Evolutionary conservation across 1,140 invertebrate genomes (phyloP), one percentile per base, ranked within the genome.

Genomic region (Trichoplusia ni): DNA sequence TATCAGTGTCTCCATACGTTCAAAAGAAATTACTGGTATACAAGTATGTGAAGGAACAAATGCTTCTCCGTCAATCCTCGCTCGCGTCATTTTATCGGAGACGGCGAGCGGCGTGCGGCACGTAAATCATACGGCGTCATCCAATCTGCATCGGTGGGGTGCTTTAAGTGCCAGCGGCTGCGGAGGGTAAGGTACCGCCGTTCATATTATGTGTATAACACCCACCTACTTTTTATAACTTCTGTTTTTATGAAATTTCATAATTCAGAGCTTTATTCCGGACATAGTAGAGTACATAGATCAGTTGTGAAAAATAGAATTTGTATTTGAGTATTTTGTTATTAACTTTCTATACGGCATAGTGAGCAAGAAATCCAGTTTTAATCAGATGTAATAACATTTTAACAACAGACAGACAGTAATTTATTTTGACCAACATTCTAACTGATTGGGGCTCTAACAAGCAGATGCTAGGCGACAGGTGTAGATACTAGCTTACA

Each of bases 81-180:
- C 14, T 14, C 42, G 54, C 23, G 21, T 58, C 54, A 46, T 54
- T 62, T 64, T 64, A 40, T 53, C 35, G 25, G 7, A 13, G 27
- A 33, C 5, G 19, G 37, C 46, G 18, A 37, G 29, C 19, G 37
- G 21, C 54, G 46, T 49, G 42, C 29, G 42, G 16, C 14, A 31
- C 27, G 31, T 68, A 68, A 63, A 68, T 68, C 66, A 68, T 54
- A 60, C 31, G 59, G 51, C 46, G 46, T 53, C 64, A 68, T 63
- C 60, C 49, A 68, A 56, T 63, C 59, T 63, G 51, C 62, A 64
- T 56, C 29, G 62, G 38, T 21, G 25, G 58, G 19, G 27, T 16
- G 35, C 37, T 51, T 47, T 64, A 64, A 56, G 51, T 58, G 54
- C 38, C 38, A 18, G 29, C 33, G 23, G 16, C 37, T 29, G 35